A percentile compares a stretch with the other conserved stretches of the same genome.
phyloP scores from a whole-genome alignment of 1,140 invertebrate genomes.

The Heliothis virescens region DNA sequence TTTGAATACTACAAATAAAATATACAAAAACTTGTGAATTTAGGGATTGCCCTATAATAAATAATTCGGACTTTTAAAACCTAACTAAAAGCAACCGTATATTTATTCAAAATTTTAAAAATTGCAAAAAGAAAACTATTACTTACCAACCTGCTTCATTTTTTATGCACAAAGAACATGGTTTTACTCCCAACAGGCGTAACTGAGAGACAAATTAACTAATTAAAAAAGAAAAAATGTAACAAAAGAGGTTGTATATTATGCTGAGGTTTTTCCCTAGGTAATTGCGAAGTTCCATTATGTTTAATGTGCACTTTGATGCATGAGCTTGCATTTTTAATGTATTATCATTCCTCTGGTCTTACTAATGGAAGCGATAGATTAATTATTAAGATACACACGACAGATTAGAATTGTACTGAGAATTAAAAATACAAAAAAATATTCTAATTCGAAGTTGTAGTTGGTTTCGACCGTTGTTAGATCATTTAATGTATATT shows the following conservation, averaged over 20 bases:
- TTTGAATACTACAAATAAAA: no score
- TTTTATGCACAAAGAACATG: conserved; percentile 23
- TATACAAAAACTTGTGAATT: not conserved
- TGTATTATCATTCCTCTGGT: not conserved
- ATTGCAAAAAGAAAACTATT: not conserved
- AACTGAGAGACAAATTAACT: conserved; percentile 18
- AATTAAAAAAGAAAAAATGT: conserved; percentile 19
- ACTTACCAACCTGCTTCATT: not conserved
- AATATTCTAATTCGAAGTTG: no score
- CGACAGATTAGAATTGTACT: no score
- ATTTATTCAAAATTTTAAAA: not conserved
- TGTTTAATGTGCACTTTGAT: not conserved
- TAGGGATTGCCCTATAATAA: not conserved
- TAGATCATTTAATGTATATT: no score
- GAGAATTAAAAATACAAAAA: no score
- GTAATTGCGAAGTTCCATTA: not conserved
- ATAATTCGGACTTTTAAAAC: not conserved
- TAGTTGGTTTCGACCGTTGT: no score
- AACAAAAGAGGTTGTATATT: not conserved
- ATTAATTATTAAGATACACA: no score
- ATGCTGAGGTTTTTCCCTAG: not conserved
- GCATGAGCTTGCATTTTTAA: not conserved
- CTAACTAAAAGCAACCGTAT: not conserved
- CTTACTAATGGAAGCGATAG: no score
- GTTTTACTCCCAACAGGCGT: not conserved